These are phyloP conservation scores for Acrocephalus arundinaceus DNA, from an alignment of 2,113 vertebrate species.

Conservation along the genomic window DNA sequence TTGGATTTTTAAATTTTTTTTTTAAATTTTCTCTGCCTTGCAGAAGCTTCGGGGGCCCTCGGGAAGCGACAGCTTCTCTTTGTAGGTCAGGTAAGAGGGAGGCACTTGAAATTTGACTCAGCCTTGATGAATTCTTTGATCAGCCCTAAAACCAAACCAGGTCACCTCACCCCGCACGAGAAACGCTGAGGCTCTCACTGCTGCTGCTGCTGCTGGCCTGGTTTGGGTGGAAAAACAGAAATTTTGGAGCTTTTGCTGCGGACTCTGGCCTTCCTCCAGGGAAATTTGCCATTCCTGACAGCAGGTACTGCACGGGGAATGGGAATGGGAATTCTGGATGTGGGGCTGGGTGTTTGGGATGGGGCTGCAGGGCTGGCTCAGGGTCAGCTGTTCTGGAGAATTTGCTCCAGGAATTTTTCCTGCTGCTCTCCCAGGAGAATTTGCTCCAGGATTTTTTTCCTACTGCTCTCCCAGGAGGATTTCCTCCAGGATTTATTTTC, in stretches of 20 bases:
- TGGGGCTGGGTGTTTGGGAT: neutral
- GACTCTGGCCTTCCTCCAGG: neutral
- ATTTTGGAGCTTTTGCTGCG: rapidly evolving
- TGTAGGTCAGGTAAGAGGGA: neutral
- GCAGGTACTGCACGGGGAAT: rapidly evolving
- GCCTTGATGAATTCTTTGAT: rapidly evolving
- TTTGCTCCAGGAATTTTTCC: too few species aligned
- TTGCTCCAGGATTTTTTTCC: too few species aligned
- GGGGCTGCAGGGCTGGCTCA: neutral
- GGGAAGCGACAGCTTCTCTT: neutral
- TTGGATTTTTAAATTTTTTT: neutral
- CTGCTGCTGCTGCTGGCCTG: neutral
- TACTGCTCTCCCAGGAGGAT: too few species aligned
- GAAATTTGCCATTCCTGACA: rapidly evolving
- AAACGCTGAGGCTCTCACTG: rapidly evolving
- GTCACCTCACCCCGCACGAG: neutral
- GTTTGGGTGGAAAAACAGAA: rapidly evolving
- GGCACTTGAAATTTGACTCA: neutral
- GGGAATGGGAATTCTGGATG: rapidly evolving
- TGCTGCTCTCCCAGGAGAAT: too few species aligned
- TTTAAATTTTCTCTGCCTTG: neutral
- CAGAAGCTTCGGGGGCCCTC: neutral
- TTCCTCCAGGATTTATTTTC: too few species aligned
- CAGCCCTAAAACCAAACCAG: neutral
- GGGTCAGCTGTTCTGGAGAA: neutral